Evolutionary conservation across 2,113 vertebrate species (phyloP), one percentile per base, ranked within the genome.

Genomic region (Eonycteris spelaea): DNA sequence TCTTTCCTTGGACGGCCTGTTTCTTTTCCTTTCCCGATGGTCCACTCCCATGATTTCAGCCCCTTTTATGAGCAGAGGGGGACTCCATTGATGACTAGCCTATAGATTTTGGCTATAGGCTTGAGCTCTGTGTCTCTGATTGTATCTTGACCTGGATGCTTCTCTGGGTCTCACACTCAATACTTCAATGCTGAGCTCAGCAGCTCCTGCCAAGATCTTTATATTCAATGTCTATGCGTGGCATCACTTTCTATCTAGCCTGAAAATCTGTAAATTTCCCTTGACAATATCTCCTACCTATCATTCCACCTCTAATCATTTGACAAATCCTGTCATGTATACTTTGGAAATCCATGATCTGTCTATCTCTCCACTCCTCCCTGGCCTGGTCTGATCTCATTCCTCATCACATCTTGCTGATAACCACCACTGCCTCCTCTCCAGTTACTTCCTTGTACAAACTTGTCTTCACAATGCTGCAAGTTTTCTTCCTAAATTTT

Each of bases 231-330:
- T 94, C 71, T 94, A 1, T 3, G 7, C 78, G 55, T 71, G 55
- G 26, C 11, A 78, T 82, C 30, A 24, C 21, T 53, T 83, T 94
- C 53, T 61, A n/a, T 33, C 43, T 55, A 73, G 21, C 73, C 59
- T 73, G 86, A 67, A 96, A 94, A 86, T 93, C 61, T 91, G 51
- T 85, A 82, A 87, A 35, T 78, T 94, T 35, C 3, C 30, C 71
- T 94, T 75, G 63, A 35, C 30, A 92, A 0, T 18, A 7, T 19
- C 30, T 90, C 38, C 30, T 82, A 15, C 28, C 21, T 80, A 2
- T 84, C 30, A 82, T 30, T 80, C 21, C 9, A 45, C 67, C 14
- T 93, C 45, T 93, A 55, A 71, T 93, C 26, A 61, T 28, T 48
- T 73, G 61, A 83, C 68, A 85, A 63, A 82, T 11, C 22, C 70